These are phyloP conservation scores for Edolisoma coerulescens DNA, from an alignment of 2,113 vertebrate species.

Conservation along the genomic window DNA sequence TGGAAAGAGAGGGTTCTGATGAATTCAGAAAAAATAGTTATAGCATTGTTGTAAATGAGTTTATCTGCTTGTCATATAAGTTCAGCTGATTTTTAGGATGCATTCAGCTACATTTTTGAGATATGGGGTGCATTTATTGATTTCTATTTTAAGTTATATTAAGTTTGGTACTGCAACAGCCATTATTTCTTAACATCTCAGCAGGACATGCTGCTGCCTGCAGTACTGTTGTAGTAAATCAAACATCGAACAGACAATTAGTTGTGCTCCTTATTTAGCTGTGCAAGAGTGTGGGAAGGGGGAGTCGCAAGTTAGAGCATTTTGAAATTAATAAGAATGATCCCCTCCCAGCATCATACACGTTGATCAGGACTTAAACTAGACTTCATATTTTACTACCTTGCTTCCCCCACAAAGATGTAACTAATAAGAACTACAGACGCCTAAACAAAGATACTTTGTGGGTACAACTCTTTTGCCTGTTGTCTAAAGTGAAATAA, in stretches of 20 bases:
- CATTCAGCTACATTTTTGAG: background rate
- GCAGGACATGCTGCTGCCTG: background rate
- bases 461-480: background rate
- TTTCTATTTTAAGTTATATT: constrained; percentile 12
- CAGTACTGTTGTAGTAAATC: background rate
- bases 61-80: background rate
- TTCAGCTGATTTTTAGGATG: background rate
- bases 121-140: background rate
- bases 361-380: background rate
- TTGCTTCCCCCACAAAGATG: background rate
- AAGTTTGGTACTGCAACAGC: background rate
- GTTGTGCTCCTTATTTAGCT: background rate
- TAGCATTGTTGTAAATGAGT: background rate
- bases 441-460: background rate
- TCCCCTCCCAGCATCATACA: background rate
- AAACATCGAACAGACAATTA: background rate
- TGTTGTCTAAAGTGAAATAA: background rate
- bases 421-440: background rate
- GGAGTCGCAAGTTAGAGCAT: background rate
- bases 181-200: background rate
- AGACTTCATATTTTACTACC: background rate
- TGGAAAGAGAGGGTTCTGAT: background rate
- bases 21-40: background rate
- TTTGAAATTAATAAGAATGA: background rate
- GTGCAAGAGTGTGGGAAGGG: background rate